Evolutionary conservation across 2,113 vertebrate genomes (phyloP).

Genomic region (Macroglossus sobrinus): DNA sequence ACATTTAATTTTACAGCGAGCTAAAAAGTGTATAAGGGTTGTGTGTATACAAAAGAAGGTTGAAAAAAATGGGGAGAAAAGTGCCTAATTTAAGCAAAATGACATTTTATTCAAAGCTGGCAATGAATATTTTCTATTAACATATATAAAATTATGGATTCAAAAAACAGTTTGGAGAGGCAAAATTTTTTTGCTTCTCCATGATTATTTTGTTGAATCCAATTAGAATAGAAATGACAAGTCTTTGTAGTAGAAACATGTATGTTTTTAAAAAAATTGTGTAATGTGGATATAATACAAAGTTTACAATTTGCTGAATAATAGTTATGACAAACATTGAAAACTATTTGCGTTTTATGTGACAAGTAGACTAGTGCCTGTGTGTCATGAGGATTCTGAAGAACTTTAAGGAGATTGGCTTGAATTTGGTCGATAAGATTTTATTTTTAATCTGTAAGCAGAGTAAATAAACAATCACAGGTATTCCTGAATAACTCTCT

Average conservation of each 20-base stretch:
- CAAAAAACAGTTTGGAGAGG: slow-evolving; percentile 13
- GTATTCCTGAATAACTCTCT: not conserved
- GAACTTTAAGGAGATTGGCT: not conserved
- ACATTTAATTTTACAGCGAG: not conserved
- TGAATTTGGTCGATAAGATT: not conserved
- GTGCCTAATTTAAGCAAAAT: not conserved
- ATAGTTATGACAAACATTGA: not conserved
- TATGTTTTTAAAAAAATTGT: not conserved
- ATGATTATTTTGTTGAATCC: slow-evolving; percentile 19
- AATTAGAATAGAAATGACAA: not conserved
- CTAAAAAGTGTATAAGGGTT: not conserved
- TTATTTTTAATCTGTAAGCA: not conserved
- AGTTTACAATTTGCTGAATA: not conserved
- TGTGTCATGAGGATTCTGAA: not conserved
- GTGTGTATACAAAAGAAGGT: not conserved
- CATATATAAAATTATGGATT: not conserved
- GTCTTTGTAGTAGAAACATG: slow-evolving; percentile 12
- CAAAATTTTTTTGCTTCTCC: slow-evolving; percentile 5
- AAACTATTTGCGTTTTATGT: not conserved
- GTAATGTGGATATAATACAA: not conserved
- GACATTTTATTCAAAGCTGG: not conserved
- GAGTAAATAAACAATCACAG: not conserved
- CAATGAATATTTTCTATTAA: slow-evolving; percentile 18
- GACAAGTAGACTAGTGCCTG: not conserved
- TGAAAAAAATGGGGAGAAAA: not conserved